Evolutionary conservation across 2,888 invertebrate species (phyloP), one percentile per base, ranked within the genome.

Genomic region (Scrobipalpa atriplicella): DNA sequence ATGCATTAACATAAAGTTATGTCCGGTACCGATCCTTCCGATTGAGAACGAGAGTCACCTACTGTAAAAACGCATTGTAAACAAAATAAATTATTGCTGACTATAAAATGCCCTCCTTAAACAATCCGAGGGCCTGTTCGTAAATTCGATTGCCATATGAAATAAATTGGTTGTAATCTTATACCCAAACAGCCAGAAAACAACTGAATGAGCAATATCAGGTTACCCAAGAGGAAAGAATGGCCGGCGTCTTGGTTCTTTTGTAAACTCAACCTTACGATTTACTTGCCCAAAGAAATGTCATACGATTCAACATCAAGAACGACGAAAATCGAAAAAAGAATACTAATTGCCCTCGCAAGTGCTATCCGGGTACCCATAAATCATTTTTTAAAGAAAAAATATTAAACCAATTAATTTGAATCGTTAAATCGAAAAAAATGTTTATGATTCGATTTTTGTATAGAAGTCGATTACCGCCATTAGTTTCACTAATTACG

Each of bases 141-240:
- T 88, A 87, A 89, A 90, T 90, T 87, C 84, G 83, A 87, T 88
- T 88, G 91, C 85, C 85, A 86, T 89, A 89, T 88, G 85, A 87
- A 91, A 91, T 90, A 90, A 89, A 91, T 90, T 87, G 89, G 89
- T 87, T 90, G 92, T 92, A 92, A 92, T 92, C 89, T 87, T 90
- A 92, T 90, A 91, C 86, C 89, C 89, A 92, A 92, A 92, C 92
- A 91, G 81, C 80, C 86, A 87, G 89, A 89, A 90, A 91, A 89
- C 84, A 86, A 84, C 84, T 87, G 89, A 92, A 91, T 89, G 85
- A 89, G 90, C 86, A 85, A 85, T 91, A 90, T 92, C 90, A 78
- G 77, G 87, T 92, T 91, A 87, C 92, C 75, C 75, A 78, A 80
- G 79, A 80, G 76, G 78, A 82, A 84, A 87, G 81, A 88, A 89